Evolutionary conservation across 2,113 vertebrate species (phyloP).

Genomic region (Platysteira castanea): DNA sequence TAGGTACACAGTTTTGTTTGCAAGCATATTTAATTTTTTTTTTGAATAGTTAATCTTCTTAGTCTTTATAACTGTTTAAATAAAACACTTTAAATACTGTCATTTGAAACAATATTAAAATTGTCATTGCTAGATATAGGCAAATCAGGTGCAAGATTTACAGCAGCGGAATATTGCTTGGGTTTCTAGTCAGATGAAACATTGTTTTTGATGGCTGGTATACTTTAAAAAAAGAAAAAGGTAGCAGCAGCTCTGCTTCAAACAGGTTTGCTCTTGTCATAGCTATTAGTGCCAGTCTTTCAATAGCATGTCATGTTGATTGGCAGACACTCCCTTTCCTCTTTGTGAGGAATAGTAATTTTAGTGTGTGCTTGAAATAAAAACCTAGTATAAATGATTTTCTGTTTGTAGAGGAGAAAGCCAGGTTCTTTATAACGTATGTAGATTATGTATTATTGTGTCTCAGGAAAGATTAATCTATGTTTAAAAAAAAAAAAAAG

Average conservation of each 20-base stretch:
- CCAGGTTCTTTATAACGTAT: slow-evolving; percentile 49
- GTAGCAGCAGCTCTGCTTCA: slow-evolving; percentile 77
- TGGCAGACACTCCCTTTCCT: slow-evolving; percentile 84
- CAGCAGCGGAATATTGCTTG: slow-evolving; percentile 59
- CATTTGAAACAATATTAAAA: slow-evolving; percentile 46
- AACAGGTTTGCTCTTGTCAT: slow-evolving; percentile 82
- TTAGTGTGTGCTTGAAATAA: slow-evolving; percentile 84
- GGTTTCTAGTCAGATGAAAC: slow-evolving; percentile 73
- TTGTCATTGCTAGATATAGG: slow-evolving; percentile 49
- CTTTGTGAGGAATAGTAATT: slow-evolving; percentile 84
- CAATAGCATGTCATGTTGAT: slow-evolving; percentile 80
- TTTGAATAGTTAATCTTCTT: neutral
- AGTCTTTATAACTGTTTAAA: slow-evolving; percentile 22
- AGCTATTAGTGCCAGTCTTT: slow-evolving; percentile 76
- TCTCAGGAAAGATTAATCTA: neutral
- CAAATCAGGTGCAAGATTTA: slow-evolving; percentile 49
- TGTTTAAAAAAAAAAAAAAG: neutral
- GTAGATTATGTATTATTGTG: slow-evolving; percentile 21
- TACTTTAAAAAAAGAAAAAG: slow-evolving; percentile 42
- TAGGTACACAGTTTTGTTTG: neutral
- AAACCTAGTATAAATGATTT: slow-evolving; percentile 82
- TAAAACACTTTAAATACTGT: slow-evolving; percentile 45
- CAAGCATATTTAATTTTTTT: neutral
- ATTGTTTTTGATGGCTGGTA: slow-evolving; percentile 80
- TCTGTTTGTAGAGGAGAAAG: slow-evolving; percentile 74